Base-by-base conservation (phyloP, 2,888 invertebrate genomes). In the Diaprepes abbreviatus region DNA sequence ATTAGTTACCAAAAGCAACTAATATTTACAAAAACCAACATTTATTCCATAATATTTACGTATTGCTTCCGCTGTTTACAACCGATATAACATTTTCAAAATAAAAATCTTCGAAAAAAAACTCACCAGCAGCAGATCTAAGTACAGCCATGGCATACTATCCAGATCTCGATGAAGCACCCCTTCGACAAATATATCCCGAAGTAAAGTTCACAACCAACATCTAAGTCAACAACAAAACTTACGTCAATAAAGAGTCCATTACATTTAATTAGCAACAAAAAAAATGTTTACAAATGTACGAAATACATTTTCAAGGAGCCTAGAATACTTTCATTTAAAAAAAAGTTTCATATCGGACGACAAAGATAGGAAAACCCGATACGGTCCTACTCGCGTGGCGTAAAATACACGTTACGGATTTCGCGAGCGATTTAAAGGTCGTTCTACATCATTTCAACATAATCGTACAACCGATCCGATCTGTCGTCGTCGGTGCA, bases 91-190 rank as follows among this genome's bases (percentile, higher is more conserved):
- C n/a, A n/a, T n/a, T n/a, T n/a, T n/a, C n/a, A n/a, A n/a, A n/a
- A n/a, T n/a, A n/a, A n/a, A n/a, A n/a, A n/a, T n/a, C n/a, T 24
- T 5, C 24, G 5, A 24, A 24, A 24, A 52, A 63, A 45, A 33
- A 74, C 82, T 82, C 81, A 83, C 83, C 83, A 82, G 78, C 73
- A 79, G 80, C 78, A 82, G 83, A 82, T 83, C 82, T 79, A 81
- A 83, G 81, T 80, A 83, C 81, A 82, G 83, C 83, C 83, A 83
- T 83, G 83, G 83, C 79, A 79, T 78, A 75, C 60, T 72, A 68
- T 62, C 36, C 40, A 50, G 10, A 24, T 16, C 28, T 52, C 14
- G 38, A 33, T 33, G 28, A 21, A 52, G 38, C 16, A 50, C 40
- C 19, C 50, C 40, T n/a, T 52, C 40, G 36, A 21, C 17, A n/a